These are phyloP conservation scores for Nebria ingens DNA, from an alignment of 1,140 invertebrate genomes.

Conservation along the genomic window DNA sequence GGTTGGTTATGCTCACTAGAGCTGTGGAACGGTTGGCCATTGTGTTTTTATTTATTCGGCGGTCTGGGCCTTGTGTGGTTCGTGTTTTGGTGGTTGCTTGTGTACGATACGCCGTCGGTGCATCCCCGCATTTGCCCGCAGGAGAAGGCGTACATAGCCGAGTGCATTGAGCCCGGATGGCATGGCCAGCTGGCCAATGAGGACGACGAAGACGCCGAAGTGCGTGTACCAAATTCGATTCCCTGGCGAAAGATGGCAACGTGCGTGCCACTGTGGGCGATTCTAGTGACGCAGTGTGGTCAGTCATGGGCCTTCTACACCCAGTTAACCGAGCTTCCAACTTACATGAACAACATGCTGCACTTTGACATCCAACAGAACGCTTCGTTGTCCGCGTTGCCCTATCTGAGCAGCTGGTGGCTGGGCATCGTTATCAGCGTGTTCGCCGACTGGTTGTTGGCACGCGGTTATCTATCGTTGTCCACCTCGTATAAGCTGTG, in stretches of 20 bases:
- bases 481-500: conserved; percentile 62
- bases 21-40: conserved; percentile 61
- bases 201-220: conserved; percentile 27
- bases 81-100: conserved; percentile 56
- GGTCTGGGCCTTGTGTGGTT: conserved; percentile 70
- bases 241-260: conserved; percentile 74
- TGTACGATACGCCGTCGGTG: conserved; percentile 62
- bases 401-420: conserved; percentile 65
- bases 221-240: conserved; percentile 18
- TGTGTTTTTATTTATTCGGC: conserved; percentile 71
- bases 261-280: conserved; percentile 80
- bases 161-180: too few relatives aligned
- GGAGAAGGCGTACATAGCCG: conserved; percentile 55
- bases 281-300: conserved; percentile 76
- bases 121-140: conserved; percentile 69
- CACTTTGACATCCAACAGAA: conserved; percentile 79
- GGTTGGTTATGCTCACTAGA: conserved; percentile 60
- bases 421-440: conserved; percentile 56
- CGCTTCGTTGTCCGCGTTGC: conserved; percentile 66
- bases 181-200: conserved; percentile 23
- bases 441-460: conserved; percentile 58
- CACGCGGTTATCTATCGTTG: conserved; percentile 48
- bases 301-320: conserved; percentile 94
- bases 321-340: conserved; percentile 84
- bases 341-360: conserved; percentile 87